Conservation (phyloP, 2,797 vertebrate species). For the Salarias fasciatus region DNA sequence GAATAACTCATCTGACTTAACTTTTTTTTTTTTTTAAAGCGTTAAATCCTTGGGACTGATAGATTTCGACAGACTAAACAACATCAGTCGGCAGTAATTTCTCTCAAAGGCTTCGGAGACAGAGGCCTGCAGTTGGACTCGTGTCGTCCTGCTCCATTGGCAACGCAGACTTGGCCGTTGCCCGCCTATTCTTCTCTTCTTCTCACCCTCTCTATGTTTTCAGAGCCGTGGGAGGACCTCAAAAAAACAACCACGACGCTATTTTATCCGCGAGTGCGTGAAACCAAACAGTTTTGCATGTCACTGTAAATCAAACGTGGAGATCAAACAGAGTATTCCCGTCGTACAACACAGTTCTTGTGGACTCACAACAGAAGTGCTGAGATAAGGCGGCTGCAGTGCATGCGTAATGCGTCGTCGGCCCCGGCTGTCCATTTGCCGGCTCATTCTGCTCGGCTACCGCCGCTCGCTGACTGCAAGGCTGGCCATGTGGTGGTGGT, state of each 20-base stretch:
- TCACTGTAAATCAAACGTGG: neutral
- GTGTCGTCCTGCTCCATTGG: conserved; percentile 24
- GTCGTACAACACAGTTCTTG: no score
- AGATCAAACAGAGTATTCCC: neutral
- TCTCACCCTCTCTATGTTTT: conserved; percentile 18
- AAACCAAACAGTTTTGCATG: no score
- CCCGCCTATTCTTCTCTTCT: conserved; percentile 23
- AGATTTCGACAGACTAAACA: no score
- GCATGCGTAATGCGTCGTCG: conserved; percentile 21
- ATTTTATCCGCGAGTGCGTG: neutral
- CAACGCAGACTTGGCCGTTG: conserved; percentile 25
- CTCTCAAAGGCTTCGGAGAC: no score
- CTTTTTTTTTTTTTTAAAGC: no score
- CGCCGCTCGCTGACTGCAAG: conserved; percentile 34
- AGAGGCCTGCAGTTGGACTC: no score
- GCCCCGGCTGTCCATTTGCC: conserved; percentile 25
- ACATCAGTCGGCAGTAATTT: no score
- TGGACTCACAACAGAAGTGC: no score
- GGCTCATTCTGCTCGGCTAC: conserved; percentile 46
- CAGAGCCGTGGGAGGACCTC: conserved; percentile 24
- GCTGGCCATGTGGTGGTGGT: conserved; percentile 27
- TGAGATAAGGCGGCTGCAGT: neutral
- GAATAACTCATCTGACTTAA: no score
- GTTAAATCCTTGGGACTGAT: no score
- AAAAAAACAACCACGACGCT: conserved; percentile 17